Percentiles rank a stretch among this genome's conserved stretches.
phyloP scores from a whole-genome alignment of 2,888 invertebrate genomes.

The Xylota segnis region DNA sequence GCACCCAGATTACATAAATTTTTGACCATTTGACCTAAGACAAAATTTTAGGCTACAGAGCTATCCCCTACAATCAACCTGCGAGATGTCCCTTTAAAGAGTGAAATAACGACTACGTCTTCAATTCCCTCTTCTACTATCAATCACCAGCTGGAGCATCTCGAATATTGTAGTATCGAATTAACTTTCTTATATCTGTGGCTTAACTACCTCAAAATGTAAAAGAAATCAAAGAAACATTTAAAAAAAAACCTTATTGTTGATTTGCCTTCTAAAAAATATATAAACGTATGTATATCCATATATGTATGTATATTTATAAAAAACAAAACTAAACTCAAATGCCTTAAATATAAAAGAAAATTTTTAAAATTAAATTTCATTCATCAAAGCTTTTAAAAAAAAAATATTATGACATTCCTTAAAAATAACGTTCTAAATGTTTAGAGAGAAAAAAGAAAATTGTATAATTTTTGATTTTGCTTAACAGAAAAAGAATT shows the following conservation, averaged over 20 bases:
- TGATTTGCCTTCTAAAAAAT: conserved; percentile 64
- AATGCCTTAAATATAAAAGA: conserved; percentile 65
- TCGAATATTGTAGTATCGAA: conserved; percentile 73
- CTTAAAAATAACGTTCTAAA: conserved; percentile 67
- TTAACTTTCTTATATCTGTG: conserved; percentile 67
- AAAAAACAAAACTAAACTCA: conserved; percentile 35
- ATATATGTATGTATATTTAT: no score
- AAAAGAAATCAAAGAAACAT: conserved; percentile 72
- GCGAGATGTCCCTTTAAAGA: conserved; percentile 27
- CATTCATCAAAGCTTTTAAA: conserved; percentile 41
- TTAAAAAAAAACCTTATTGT: conserved; percentile 46
- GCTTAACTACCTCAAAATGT: conserved; percentile 79
- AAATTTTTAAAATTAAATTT: conserved; percentile 40
- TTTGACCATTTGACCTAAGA: no score
- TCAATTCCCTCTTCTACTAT: conserved; percentile 9
- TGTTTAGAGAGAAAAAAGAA: conserved; percentile 40
- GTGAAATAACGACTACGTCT: background rate
- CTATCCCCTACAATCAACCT: background rate
- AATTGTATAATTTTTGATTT: conserved; percentile 23
- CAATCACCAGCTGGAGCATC: conserved; percentile 68
- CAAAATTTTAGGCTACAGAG: background rate
- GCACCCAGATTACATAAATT: no score
- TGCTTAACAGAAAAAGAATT: conserved; percentile 45
- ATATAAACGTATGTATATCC: background rate
- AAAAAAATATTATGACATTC: conserved; percentile 66